A percentile compares a stretch with the other conserved stretches of the same genome.
These are phyloP conservation scores for Hylaea fasciaria DNA, from an alignment of 2,888 invertebrate genomes.

Conservation along the genomic window DNA sequence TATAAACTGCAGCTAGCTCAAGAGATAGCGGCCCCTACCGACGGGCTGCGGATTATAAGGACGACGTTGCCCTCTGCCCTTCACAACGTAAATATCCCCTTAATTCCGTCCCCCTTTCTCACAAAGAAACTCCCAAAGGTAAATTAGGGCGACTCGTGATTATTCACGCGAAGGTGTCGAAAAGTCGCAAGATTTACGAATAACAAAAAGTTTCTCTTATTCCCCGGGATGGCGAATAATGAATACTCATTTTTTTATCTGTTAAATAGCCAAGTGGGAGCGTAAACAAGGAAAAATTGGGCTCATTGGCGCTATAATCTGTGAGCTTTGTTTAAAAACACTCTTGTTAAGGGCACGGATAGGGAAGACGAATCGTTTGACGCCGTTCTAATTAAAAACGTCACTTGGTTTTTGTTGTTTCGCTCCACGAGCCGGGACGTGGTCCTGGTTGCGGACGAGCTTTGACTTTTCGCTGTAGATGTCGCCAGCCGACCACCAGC, in stretches of 20 bases:
- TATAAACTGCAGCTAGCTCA: conserved; percentile 33
- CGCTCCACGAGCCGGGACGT: too few species aligned
- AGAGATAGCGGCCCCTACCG: conserved; percentile 31
- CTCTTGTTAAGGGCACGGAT: conserved; percentile 29
- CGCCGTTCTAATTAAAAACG: conserved; percentile 40
- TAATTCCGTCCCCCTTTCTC: conserved; percentile 16
- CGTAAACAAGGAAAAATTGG: conserved; percentile 40
- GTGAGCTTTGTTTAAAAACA: conserved; percentile 37
- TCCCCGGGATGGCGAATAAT: conserved; percentile 25
- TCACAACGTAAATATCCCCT: conserved; percentile 35
- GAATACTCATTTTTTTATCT: conserved; percentile 37
- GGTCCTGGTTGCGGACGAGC: conserved; percentile 5
- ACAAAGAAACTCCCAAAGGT: conserved; percentile 29
- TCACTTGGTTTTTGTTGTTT: conserved; percentile 23
- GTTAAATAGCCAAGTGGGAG: conserved; percentile 33
- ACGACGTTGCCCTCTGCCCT: conserved; percentile 21
- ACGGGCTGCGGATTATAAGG: conserved; percentile 32
- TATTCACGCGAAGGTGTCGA: conserved; percentile 33
- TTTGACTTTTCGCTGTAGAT: conserved; percentile 14
- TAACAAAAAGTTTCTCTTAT: conserved; percentile 33
- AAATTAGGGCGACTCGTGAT: conserved; percentile 31
- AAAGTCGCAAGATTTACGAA: conserved; percentile 36
- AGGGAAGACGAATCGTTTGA: conserved; percentile 35
- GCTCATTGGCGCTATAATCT: conserved; percentile 38
- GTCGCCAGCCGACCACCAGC: conserved; percentile 2